These are phyloP conservation scores for Palythoa grandis DNA, from an alignment of 92 coral and sea anemone genomes.

Conservation along the genomic window DNA sequence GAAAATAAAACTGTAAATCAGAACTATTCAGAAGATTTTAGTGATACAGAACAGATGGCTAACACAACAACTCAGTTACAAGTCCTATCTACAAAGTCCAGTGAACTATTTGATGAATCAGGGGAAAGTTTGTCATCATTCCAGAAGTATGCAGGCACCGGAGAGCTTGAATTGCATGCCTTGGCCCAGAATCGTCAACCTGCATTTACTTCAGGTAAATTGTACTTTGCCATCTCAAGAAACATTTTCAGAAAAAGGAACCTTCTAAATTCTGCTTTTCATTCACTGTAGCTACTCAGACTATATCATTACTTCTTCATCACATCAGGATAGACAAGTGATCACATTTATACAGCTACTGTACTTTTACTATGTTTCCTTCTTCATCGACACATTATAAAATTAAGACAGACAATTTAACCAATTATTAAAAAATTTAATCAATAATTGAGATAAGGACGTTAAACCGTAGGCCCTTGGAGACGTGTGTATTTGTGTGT, in stretches of 20 bases:
- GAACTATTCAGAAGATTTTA: neutral
- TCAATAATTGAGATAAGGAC: too few relatives aligned
- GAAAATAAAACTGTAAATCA: neutral
- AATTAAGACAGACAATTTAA: too few relatives aligned
- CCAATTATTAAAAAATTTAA: too few relatives aligned
- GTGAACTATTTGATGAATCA: neutral
- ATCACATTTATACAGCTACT: too few relatives aligned
- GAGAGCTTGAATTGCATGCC: neutral
- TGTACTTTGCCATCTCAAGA: neutral
- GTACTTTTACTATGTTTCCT: too few relatives aligned
- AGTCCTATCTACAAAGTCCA: neutral
- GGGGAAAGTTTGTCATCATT: neutral
- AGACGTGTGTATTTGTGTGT: too few relatives aligned
- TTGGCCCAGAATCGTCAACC: neutral
- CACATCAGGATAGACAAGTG: too few relatives aligned
- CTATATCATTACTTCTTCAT: too few relatives aligned
- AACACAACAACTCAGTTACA: neutral
- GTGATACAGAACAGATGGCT: neutral
- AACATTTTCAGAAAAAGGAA: neutral
- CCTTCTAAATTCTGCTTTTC: too few relatives aligned
- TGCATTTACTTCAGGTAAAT: neutral
- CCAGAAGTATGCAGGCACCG: neutral
- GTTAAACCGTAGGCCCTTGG: too few relatives aligned
- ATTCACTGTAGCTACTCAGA: too few relatives aligned
- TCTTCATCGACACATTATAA: too few relatives aligned